A percentile compares a stretch with the other conserved stretches of the same genome.
Conservation (phyloP, 1,140 invertebrate species). For the Callitettix versicolor region DNA sequence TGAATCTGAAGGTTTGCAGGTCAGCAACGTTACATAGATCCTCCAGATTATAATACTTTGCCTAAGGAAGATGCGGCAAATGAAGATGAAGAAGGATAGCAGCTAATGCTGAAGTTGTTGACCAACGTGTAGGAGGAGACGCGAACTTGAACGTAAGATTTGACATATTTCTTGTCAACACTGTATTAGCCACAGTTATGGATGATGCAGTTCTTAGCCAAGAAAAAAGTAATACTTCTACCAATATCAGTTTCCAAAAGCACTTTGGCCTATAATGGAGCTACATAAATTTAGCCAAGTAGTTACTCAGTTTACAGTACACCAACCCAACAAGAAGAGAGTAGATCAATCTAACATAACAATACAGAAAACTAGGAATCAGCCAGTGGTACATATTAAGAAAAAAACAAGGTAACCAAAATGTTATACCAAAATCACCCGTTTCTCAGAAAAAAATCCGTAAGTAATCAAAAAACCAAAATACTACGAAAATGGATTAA, state of each 20-base stretch:
- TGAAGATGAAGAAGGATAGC: constrained; percentile 21
- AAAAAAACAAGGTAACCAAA: not conserved
- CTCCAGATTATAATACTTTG: constrained; percentile 13
- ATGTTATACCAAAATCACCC: not conserved
- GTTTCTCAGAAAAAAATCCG: not conserved
- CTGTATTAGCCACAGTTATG: not conserved
- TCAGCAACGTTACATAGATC: constrained; percentile 16
- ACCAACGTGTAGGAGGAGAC: constrained; percentile 3
- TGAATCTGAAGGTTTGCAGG: constrained; percentile 4
- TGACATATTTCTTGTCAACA: not conserved
- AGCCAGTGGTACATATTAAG: not conserved
- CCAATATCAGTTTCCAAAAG: not conserved
- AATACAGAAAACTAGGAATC: not conserved
- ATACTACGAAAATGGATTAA: constrained; percentile 2
- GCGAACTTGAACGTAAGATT: constrained; percentile 1
- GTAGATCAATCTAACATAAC: not conserved
- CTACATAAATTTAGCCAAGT: not conserved
- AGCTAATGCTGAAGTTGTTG: constrained; percentile 18
- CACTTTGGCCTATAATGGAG: not conserved
- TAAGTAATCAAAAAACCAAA: constrained; percentile 1
- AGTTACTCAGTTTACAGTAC: not conserved
- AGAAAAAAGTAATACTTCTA: not conserved
- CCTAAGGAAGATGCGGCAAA: constrained; percentile 23
- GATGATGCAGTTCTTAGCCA: not conserved
- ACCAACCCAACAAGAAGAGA: too few relatives aligned